Evolutionary conservation across 2,113 vertebrate genomes (phyloP).

Genomic region (Myotis yumanensis): DNA sequence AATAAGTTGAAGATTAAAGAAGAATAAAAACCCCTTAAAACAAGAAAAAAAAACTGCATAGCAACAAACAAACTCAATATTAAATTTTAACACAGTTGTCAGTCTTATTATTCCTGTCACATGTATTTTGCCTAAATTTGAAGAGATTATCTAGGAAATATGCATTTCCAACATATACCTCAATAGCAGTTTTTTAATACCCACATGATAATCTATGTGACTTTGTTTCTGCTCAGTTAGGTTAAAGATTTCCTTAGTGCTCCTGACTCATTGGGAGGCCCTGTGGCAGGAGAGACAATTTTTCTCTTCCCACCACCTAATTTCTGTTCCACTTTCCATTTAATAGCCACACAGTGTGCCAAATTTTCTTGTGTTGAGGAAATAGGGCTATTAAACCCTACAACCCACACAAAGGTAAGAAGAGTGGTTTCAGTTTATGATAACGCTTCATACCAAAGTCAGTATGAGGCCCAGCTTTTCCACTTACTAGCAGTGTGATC

Average conservation of each 20-base stretch:
- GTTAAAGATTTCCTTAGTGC: background rate
- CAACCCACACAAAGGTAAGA: background rate
- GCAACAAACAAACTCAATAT: background rate
- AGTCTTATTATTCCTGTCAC: background rate
- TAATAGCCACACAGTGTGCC: background rate
- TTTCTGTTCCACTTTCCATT: background rate
- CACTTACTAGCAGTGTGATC: background rate
- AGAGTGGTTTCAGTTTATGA: background rate
- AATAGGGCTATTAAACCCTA: background rate
- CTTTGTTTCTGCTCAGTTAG: background rate
- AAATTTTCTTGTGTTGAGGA: background rate
- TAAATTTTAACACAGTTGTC: slow-evolving; percentile 21
- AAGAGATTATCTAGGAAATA: slow-evolving; percentile 8
- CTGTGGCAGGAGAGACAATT: background rate
- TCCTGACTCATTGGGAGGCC: background rate
- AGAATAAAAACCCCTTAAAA: background rate
- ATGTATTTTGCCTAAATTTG: slow-evolving; percentile 21
- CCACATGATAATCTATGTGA: background rate
- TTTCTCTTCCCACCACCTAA: background rate
- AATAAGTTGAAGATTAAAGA: slow-evolving; percentile 34
- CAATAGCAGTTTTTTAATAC: background rate
- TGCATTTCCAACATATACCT: background rate
- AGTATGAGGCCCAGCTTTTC: background rate
- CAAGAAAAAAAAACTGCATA: background rate
- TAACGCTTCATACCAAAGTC: background rate